Base-by-base conservation (phyloP, 2,888 invertebrate species). In the Latrodectus hesperus region DNA sequence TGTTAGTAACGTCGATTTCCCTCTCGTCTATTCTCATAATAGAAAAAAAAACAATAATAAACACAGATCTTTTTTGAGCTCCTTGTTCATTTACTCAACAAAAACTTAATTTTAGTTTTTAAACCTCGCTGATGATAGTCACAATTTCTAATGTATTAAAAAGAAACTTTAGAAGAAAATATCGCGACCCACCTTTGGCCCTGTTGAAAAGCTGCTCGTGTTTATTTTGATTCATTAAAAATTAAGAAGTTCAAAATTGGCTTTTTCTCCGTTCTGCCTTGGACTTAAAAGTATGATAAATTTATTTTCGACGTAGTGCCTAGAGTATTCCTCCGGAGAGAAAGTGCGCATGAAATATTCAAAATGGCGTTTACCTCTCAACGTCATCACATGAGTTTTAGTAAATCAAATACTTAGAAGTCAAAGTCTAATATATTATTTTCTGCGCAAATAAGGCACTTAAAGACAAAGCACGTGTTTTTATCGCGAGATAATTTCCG, bases 221-320 rank as follows among this genome's bases (percentile, higher is more conserved):
- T 86, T 86, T 86, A 86, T 86, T 86, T 86, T 81, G 86, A 86
- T 86, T 86, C 86, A 86, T 86, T 86, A 86, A 86, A 86, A 86
- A 86, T 86, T 86, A 86, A 86, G 76, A 86, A 76, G 81, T 80
- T 67, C 81, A 86, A 86, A 86, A 86, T 86, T 86, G 86, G 86
- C 86, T 86, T 86, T 86, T 86, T 86, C 86, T 86, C 86, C 86
- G 81, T 76, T 77, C 76, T 81, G 53, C 80, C 80, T 80, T 75
- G 85, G 85, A 80, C 81, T 86, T 86, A 86, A 86, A 86, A 86
- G 86, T 81, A 86, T 86, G 86, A 86, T 86, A 86, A 86, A 86
- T 86, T 86, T 86, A 86, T 86, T 86, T 86, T 81, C 86, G 86
- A 86, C 86, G 79, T 74, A 52, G 68, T 55, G 67, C 79, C 75